Evolutionary conservation across 2,113 vertebrate genomes (phyloP).

Genomic region (Paraplagusia blochii): DNA sequence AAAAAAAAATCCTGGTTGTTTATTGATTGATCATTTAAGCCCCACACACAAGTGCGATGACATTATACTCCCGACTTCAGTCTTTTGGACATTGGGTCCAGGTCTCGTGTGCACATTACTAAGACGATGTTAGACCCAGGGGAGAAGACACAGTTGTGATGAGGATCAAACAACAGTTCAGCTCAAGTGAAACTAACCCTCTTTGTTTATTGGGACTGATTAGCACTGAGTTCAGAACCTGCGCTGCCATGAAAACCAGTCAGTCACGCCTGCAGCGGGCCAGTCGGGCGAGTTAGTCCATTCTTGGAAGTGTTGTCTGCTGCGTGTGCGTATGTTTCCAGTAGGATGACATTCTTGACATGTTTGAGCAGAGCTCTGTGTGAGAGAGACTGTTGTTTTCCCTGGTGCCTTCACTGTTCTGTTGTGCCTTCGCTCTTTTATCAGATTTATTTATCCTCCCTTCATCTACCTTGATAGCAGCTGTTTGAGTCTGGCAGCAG

Average conservation of each 20-base stretch:
- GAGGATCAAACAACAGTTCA: constrained; percentile 5
- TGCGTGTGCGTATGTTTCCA: constrained; percentile 23
- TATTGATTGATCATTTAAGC: too few relatives aligned
- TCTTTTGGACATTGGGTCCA: too few relatives aligned
- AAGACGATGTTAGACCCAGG: constrained; percentile 23
- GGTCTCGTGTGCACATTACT: too few relatives aligned
- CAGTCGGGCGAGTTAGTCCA: constrained; percentile 9
- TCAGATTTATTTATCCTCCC: constrained; percentile 19
- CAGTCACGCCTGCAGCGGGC: constrained; percentile 18
- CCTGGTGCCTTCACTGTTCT: constrained; percentile 53
- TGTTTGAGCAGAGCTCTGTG: constrained; percentile 21
- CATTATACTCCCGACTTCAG: too few relatives aligned
- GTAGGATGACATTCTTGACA: constrained; percentile 47
- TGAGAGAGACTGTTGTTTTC: constrained; percentile 8
- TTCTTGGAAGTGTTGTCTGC: constrained; percentile 13
- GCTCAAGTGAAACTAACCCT: constrained; percentile 24
- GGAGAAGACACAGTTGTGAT: constrained; percentile 21
- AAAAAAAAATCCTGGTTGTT: too few relatives aligned
- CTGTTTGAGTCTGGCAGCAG: constrained; percentile 2
- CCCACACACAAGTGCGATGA: too few relatives aligned
- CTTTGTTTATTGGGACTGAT: constrained; percentile 30
- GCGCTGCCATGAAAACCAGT: neutral
- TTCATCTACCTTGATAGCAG: constrained; percentile 4
- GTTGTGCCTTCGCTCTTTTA: constrained; percentile 50
- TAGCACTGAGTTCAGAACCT: constrained; percentile 21